These are phyloP conservation scores for Synergus gifuensis DNA, from an alignment of 2,888 invertebrate species.

Conservation along the genomic window DNA sequence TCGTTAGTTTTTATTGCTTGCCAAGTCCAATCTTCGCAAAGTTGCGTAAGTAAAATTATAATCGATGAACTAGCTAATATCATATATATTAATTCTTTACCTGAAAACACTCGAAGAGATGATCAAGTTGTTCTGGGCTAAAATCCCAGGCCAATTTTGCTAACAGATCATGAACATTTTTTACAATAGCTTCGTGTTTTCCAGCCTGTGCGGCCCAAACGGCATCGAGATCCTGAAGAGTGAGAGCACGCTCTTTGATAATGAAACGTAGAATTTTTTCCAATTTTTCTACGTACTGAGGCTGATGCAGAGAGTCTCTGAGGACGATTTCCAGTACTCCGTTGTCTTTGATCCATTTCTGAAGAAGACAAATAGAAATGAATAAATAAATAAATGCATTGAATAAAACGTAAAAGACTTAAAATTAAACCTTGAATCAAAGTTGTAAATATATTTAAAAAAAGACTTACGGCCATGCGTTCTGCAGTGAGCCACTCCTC, in stretches of 20 bases:
- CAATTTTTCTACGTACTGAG: constrained; percentile 97
- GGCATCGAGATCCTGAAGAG: constrained; percentile 94
- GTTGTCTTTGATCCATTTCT: constrained; percentile 98
- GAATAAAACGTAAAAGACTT: not conserved
- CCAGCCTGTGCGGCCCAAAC: constrained; percentile 98
- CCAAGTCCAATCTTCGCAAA: not conserved
- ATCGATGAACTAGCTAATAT: not conserved
- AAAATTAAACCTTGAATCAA: constrained; percentile 6
- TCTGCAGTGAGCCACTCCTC: constrained; percentile 96
- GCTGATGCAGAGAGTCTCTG: constrained; percentile 97
- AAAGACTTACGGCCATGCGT: constrained; percentile 90
- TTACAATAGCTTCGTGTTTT: constrained; percentile 98
- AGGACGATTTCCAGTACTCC: constrained; percentile 96
- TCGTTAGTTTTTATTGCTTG: not conserved
- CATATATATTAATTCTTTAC: constrained; percentile 76
- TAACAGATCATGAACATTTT: constrained; percentile 96
- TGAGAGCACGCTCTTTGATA: constrained; percentile 94
- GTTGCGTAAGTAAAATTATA: not conserved
- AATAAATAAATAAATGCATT: constrained; percentile 22
- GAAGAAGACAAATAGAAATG: constrained; percentile 45
- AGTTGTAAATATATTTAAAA: not conserved
- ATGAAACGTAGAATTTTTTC: constrained; percentile 98
- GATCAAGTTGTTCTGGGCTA: constrained; percentile 97
- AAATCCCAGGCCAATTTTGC: constrained; percentile 99
- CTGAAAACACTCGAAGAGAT: constrained; percentile 98